Base-by-base conservation (phyloP, 2,797 vertebrate genomes). In the Coccyzus lansbergi region DNA sequence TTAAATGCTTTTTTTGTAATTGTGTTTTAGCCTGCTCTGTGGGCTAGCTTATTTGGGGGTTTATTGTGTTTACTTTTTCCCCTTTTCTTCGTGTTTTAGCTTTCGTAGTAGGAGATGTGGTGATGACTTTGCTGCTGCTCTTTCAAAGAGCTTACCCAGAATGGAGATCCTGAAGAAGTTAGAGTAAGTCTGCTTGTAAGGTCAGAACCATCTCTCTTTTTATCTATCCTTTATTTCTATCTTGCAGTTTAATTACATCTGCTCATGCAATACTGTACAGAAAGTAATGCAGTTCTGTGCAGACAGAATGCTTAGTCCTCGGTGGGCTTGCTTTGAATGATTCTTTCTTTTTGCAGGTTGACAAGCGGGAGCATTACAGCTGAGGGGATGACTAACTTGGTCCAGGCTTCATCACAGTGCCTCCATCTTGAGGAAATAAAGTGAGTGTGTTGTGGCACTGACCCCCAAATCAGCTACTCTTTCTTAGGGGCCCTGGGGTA, bases 51-150 rank as follows among this genome's bases (percentile, higher is more conserved):
- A 22, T 38, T 88, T 71, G 1, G 2, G 16, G 1, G 17, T 71
- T 75, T 44, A 24, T 7, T 44, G 21, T 59, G 25, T 59, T 82
- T 56, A 24, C n/a, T 9, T 36, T 76, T 84, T 15, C 3, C 51
- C 36, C 28, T 88, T 88, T 58, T 71, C 60, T 94, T 92, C 87
- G 9, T 90, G 42, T 93, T 82, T 46, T 86, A 99, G 99, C 92
- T 99, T 99, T 96, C 98, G 96, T 48, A 97, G 98, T 83, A 98
- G 98, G 70, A 99, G 98, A 70, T 99, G 98, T 46, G 98, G 97
- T 0, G 97, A 99, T 40, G 97, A 94, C 80, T 99, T 99, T 96
- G 98, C 98, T 17, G 97, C 98, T 95, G 98, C 98, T 88, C 97
- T 99, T 90, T 97, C 98, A 17, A 97, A 92, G 74, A 95, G 93